Evolutionary conservation across 2,113 vertebrate genomes (phyloP).

Genomic region (Strix aluco): DNA sequence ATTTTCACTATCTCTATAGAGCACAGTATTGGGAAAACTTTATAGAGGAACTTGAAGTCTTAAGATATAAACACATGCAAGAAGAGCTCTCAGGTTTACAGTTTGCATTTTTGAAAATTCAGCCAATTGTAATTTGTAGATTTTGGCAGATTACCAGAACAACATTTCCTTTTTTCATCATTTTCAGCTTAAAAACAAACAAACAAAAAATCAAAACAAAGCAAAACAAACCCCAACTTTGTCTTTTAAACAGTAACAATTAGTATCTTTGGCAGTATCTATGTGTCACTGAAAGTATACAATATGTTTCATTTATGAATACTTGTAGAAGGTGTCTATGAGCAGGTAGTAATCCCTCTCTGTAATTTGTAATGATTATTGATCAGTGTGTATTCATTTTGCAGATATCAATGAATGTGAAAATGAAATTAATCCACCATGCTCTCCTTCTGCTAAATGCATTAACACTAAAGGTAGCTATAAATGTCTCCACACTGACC

Average conservation of each 20-base stretch:
- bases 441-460: slow-evolving; percentile 69
- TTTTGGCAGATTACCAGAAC: neutral
- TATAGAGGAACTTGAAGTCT: neutral
- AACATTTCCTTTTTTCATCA: neutral
- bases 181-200: neutral
- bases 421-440: slow-evolving; percentile 57
- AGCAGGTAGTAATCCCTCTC: neutral
- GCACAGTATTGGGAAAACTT: neutral
- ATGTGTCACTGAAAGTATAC: neutral
- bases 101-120: neutral
- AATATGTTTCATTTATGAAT: neutral
- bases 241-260: neutral
- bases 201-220: neutral
- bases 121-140: neutral
- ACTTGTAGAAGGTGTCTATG: neutral
- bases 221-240: neutral
- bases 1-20: neutral
- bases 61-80: neutral
- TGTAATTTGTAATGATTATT: neutral
- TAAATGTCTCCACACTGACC: slow-evolving; percentile 62
- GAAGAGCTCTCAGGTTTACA: neutral
- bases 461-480: slow-evolving; percentile 74
- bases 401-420: slow-evolving; percentile 78
- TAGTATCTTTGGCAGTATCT: neutral
- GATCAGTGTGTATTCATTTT: neutral